These are phyloP conservation scores for Protonemura montana DNA, from an alignment of 2,888 invertebrate genomes.

Conservation along the genomic window DNA sequence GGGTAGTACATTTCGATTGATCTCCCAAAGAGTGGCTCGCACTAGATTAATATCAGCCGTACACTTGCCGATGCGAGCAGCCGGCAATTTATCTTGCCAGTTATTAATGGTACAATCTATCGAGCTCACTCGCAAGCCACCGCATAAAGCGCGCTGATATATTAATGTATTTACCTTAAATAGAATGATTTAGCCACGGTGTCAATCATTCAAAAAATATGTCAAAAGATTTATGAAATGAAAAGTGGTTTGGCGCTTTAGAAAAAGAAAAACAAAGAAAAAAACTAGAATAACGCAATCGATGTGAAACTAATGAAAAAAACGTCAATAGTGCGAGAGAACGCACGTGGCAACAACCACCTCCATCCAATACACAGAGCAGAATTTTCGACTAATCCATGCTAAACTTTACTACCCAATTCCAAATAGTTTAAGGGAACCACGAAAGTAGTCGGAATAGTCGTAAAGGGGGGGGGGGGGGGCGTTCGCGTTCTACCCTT, in stretches of 20 bases:
- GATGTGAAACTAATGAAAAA: neutral
- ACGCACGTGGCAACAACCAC: neutral
- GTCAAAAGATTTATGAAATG: constrained; percentile 16
- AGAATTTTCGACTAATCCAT: neutral
- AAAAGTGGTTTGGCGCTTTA: neutral
- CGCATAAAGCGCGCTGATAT: neutral
- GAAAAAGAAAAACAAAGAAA: neutral
- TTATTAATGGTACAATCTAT: constrained; percentile 39
- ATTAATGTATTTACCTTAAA: constrained; percentile 40
- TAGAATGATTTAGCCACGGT: constrained; percentile 9
- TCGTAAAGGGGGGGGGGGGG: neutral
- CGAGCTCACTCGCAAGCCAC: neutral
- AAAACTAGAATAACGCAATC: neutral
- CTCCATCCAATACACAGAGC: neutral
- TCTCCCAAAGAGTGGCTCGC: neutral
- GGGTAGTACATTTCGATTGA: neutral
- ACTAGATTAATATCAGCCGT: neutral
- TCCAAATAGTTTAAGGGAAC: neutral
- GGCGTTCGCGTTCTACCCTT: neutral
- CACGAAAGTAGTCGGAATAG: neutral
- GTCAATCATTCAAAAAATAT: constrained; percentile 28
- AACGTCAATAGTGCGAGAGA: neutral
- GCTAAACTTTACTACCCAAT: neutral
- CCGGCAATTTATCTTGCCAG: constrained; percentile 25
- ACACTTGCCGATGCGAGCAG: neutral